These are phyloP conservation scores for Idaea aversata DNA, from an alignment of 2,888 invertebrate species.

Conservation along the genomic window DNA sequence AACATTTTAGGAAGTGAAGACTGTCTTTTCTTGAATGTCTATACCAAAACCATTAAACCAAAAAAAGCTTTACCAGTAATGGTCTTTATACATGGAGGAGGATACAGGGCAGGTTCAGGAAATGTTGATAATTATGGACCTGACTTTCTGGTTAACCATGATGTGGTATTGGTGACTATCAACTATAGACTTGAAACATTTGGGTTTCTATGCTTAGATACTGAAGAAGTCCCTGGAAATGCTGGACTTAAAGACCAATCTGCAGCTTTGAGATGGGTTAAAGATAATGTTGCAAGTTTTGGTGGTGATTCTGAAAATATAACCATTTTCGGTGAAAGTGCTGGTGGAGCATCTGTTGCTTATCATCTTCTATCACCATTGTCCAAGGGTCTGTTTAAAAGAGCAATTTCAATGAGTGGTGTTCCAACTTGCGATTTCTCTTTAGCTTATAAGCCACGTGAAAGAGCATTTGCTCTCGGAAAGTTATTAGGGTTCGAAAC, in stretches of 20 bases:
- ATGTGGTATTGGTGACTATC: constrained; percentile 76
- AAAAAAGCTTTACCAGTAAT: constrained; percentile 43
- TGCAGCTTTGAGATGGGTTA: constrained; percentile 47
- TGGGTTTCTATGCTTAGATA: constrained; percentile 77
- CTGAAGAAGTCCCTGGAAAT: constrained; percentile 80
- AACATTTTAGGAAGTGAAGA: constrained; percentile 40
- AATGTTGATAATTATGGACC: constrained; percentile 75
- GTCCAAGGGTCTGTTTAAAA: constrained; percentile 51
- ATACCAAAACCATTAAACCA: constrained; percentile 39
- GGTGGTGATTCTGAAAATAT: constrained; percentile 48
- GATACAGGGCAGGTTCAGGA: constrained; percentile 48
- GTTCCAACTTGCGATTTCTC: constrained; percentile 43
- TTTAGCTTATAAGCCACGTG: constrained; percentile 35
- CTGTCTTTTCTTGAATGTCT: constrained; percentile 55
- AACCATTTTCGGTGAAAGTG: constrained; percentile 52
- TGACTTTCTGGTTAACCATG: constrained; percentile 74
- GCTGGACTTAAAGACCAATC: constrained; percentile 72
- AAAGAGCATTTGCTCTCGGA: constrained; percentile 42
- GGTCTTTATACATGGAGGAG: constrained; percentile 55
- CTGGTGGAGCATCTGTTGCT: constrained; percentile 43
- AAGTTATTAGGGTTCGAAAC: constrained; percentile 44
- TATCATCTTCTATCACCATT: constrained; percentile 51
- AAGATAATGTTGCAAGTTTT: constrained; percentile 42
- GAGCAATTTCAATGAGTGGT: constrained; percentile 54
- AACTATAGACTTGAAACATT: constrained; percentile 77